phyloP scores from a whole-genome alignment of 2,888 invertebrate species.

The Calliscelio sp. region DNA sequence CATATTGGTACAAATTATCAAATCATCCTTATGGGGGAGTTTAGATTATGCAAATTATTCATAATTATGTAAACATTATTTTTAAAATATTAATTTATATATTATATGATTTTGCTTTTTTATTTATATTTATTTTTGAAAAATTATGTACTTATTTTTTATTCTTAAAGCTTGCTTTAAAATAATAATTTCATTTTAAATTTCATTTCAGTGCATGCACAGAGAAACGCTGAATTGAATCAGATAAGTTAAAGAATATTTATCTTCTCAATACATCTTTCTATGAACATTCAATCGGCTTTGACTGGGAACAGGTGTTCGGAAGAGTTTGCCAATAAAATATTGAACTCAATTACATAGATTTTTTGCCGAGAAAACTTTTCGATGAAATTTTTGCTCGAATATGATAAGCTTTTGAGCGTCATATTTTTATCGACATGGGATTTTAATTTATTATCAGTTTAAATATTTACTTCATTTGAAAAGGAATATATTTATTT shows the following conservation, averaged over 20 bases:
- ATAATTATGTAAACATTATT: neutral
- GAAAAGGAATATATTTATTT: neutral
- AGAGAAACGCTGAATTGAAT: constrained; percentile 20
- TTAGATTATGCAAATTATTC: neutral
- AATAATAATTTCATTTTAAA: too few relatives aligned
- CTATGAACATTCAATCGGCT: constrained; percentile 44
- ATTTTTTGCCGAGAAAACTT: constrained; percentile 58
- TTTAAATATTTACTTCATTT: neutral
- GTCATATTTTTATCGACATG: constrained; percentile 20
- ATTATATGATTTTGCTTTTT: too few relatives aligned
- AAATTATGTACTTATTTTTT: too few relatives aligned
- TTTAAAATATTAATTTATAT: too few relatives aligned
- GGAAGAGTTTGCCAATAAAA: constrained; percentile 61
- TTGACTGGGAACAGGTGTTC: constrained; percentile 53
- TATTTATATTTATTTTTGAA: too few relatives aligned
- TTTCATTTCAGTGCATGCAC: neutral
- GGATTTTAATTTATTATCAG: neutral
- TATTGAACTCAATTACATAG: constrained; percentile 37
- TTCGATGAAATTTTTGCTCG: constrained; percentile 32
- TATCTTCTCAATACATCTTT: constrained; percentile 34
- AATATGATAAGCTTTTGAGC: constrained; percentile 37
- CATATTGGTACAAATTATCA: neutral
- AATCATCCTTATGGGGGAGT: constrained; percentile 4
- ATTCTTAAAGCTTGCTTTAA: too few relatives aligned
- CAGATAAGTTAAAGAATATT: constrained; percentile 15